phyloP scores from a whole-genome alignment of 2,888 invertebrate species.

The Eubasilissa splendida region DNA sequence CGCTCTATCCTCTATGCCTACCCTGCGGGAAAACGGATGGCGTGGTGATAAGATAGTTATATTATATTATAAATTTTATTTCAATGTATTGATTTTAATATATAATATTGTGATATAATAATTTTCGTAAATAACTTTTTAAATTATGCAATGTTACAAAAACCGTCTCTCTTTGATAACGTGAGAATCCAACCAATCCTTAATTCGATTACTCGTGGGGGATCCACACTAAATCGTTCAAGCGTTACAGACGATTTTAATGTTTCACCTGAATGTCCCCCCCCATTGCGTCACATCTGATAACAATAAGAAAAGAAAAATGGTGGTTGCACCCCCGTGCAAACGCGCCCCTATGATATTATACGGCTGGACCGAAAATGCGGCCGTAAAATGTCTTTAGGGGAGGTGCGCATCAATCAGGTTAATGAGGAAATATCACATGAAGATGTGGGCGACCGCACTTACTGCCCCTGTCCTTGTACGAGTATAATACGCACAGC shows the following conservation, averaged over 20 bases:
- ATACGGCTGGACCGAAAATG: slow-evolving; percentile 28
- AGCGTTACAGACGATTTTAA: background rate
- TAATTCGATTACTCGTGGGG: too few relatives aligned
- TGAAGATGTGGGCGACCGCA: slow-evolving; percentile 18
- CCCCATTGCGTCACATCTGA: slow-evolving; percentile 45
- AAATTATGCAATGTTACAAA: too few relatives aligned
- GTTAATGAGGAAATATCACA: slow-evolving; percentile 55
- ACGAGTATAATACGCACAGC: background rate
- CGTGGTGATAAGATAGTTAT: too few relatives aligned
- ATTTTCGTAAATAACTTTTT: too few relatives aligned
- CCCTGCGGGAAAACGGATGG: too few relatives aligned
- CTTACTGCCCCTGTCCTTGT: background rate
- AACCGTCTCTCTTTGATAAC: too few relatives aligned
- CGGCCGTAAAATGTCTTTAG: slow-evolving; percentile 47
- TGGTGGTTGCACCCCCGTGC: slow-evolving; percentile 33
- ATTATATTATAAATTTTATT: too few relatives aligned
- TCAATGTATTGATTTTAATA: too few relatives aligned
- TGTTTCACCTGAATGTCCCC: slow-evolving; percentile 30
- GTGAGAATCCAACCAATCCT: too few relatives aligned
- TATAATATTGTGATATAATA: too few relatives aligned
- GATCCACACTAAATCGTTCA: background rate
- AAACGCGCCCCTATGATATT: background rate
- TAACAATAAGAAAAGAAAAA: slow-evolving; percentile 52
- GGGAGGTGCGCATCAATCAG: slow-evolving; percentile 54
- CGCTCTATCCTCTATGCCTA: too few relatives aligned